Conservation (phyloP, 2,888 invertebrate genomes). For the Epiblema foenella region DNA sequence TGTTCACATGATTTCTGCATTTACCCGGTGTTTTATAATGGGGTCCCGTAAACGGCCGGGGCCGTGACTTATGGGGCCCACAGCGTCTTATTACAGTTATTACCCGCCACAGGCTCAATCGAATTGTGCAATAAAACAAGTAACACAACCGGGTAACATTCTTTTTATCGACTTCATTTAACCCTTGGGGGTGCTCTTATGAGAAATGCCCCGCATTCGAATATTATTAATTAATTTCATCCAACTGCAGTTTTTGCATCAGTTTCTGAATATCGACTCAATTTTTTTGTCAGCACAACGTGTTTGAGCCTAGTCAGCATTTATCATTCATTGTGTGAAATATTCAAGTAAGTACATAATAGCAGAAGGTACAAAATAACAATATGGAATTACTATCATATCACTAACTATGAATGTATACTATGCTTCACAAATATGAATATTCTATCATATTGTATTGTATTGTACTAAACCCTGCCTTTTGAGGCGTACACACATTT, state of each 20-base stretch:
- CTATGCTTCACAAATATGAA: no score
- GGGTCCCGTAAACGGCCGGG: slow-evolving; percentile 47
- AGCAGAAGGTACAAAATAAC: no score
- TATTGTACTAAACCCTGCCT: no score
- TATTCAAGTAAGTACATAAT: no score
- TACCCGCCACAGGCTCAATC: slow-evolving; percentile 65
- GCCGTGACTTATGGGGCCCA: slow-evolving; percentile 71
- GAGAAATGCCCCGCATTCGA: background rate
- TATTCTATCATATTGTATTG: no score
- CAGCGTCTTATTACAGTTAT: slow-evolving; percentile 75
- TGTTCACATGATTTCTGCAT: slow-evolving; percentile 38
- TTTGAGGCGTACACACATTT: no score
- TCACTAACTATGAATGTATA: no score
- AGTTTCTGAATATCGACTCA: background rate
- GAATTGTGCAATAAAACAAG: slow-evolving; percentile 64
- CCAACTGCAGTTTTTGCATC: background rate
- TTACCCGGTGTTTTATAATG: slow-evolving; percentile 54
- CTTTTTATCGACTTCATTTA: slow-evolving; percentile 54
- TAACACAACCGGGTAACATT: slow-evolving; percentile 42
- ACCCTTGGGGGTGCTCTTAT: slow-evolving; percentile 53
- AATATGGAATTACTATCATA: no score
- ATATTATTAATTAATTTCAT: slow-evolving; percentile 13
- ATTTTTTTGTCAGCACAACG: background rate
- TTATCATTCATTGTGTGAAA: no score
- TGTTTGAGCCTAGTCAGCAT: no score